Evolutionary conservation across 2,888 invertebrate species (phyloP).

Genomic region (Troides oblongomaculatus): DNA sequence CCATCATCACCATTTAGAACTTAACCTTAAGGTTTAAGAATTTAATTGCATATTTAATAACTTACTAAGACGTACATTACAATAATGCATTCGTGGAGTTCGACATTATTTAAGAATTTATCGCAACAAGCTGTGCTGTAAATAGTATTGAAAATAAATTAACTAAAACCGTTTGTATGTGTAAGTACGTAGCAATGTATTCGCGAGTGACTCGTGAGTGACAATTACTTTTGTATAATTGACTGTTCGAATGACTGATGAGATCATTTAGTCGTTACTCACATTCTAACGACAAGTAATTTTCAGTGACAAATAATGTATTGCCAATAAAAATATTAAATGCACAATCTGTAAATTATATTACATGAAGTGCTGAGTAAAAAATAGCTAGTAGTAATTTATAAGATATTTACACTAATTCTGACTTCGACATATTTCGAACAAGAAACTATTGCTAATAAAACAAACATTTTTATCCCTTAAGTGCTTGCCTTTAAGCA

Average conservation of each 20-base stretch:
- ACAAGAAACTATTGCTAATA: background rate
- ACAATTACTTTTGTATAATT: conserved; percentile 19
- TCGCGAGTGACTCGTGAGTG: conserved; percentile 1
- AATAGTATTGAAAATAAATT: conserved; percentile 1
- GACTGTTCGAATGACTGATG: conserved; percentile 21
- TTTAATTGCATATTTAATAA: background rate
- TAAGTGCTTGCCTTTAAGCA: background rate
- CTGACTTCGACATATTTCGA: background rate
- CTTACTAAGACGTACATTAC: background rate
- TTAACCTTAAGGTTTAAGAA: too few relatives aligned
- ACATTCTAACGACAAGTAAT: background rate
- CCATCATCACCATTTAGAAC: too few relatives aligned
- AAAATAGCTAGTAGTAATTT: too few relatives aligned
- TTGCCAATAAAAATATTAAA: too few relatives aligned
- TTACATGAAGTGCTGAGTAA: too few relatives aligned
- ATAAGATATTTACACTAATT: too few relatives aligned
- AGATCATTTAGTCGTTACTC: conserved; percentile 1
- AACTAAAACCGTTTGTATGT: background rate
- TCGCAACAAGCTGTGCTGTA: background rate
- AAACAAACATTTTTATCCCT: background rate
- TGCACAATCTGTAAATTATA: too few relatives aligned
- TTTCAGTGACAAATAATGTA: background rate
- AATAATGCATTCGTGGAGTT: background rate
- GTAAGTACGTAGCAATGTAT: conserved; percentile 1
- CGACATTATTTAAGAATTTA: background rate